phyloP scores from a whole-genome alignment of 2,113 vertebrate species.

The Apaloderma vittatum region DNA sequence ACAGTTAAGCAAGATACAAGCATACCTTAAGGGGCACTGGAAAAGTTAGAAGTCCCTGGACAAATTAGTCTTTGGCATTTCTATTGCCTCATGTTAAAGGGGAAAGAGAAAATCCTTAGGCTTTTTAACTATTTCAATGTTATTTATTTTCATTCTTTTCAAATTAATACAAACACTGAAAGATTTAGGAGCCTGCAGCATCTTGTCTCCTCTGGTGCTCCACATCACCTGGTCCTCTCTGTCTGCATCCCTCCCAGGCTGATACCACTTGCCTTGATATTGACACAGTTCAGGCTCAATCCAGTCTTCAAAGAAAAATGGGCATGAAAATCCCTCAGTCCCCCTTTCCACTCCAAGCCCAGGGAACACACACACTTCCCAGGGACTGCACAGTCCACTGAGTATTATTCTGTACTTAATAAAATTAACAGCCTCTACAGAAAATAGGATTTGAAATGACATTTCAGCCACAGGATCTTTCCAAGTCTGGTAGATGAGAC shows the following conservation, averaged over 20 bases:
- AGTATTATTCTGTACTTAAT: slow-evolving; percentile 28
- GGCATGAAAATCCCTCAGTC: background rate
- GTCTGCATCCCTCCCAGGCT: background rate
- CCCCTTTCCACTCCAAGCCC: background rate
- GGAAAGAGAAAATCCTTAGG: background rate
- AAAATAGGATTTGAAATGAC: slow-evolving; percentile 26
- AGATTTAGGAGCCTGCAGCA: background rate
- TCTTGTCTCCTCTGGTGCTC: background rate
- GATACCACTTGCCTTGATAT: slow-evolving; percentile 56
- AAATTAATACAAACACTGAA: slow-evolving; percentile 26
- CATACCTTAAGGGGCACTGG: background rate
- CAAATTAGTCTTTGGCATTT: background rate
- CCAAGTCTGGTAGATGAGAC: background rate
- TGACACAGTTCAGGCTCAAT: slow-evolving; percentile 9
- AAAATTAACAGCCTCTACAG: slow-evolving; percentile 26
- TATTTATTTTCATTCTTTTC: slow-evolving; percentile 29
- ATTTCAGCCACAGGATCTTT: background rate
- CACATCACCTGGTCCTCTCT: background rate
- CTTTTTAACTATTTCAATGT: background rate
- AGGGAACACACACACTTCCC: background rate
- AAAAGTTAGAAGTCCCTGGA: background rate
- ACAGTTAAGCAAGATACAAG: background rate
- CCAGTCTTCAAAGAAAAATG: slow-evolving; percentile 27
- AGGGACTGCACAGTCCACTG: background rate
- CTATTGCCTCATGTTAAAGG: background rate